Evolutionary conservation across 2,797 vertebrate species (phyloP).

Genomic region (Valencia hispanica): DNA sequence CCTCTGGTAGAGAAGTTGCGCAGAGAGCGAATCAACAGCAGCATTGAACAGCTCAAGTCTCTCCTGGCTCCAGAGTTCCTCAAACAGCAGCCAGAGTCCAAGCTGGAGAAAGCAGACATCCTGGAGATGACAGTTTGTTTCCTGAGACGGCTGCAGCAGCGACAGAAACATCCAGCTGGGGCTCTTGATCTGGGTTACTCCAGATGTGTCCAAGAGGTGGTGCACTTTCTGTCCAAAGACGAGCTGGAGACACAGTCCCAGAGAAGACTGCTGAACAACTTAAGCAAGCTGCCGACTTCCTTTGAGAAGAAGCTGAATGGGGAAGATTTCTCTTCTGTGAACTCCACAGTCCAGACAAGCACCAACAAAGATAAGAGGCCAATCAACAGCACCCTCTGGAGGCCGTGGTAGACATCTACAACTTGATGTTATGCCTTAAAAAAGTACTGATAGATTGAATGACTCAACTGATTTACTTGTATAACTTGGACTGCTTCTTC

Average conservation of each 20-base stretch:
- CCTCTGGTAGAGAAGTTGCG: slow-evolving; percentile 85
- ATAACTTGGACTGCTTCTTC: slow-evolving; percentile 13
- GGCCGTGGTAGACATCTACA: slow-evolving; percentile 2
- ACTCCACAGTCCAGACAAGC: slow-evolving; percentile 2
- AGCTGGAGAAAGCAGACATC: slow-evolving; percentile 85
- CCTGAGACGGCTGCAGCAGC: slow-evolving; percentile 58
- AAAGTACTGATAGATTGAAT: slow-evolving; percentile 34
- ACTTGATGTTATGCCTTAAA: neutral
- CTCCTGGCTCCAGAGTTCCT: slow-evolving; percentile 81
- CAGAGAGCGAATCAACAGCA: slow-evolving; percentile 77
- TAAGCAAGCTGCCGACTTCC: slow-evolving; percentile 43
- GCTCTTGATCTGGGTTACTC: slow-evolving; percentile 38
- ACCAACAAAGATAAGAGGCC: neutral
- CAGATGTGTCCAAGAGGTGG: slow-evolving; percentile 35
- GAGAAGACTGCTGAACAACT: slow-evolving; percentile 38
- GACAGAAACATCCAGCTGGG: slow-evolving; percentile 23
- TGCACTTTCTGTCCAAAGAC: slow-evolving; percentile 61
- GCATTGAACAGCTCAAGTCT: slow-evolving; percentile 80
- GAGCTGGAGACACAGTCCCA: slow-evolving; percentile 46
- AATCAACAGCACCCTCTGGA: slow-evolving; percentile 4
- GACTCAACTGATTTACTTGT: slow-evolving; percentile 6
- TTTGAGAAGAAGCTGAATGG: slow-evolving; percentile 27
- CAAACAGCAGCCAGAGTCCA: slow-evolving; percentile 76
- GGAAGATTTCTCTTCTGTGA: slow-evolving; percentile 13
- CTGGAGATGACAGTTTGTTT: slow-evolving; percentile 83